A percentile compares a stretch with the other conserved stretches of the same genome.
Conservation (phyloP, 2,888 invertebrate species). For the Drosophila tanythrix region DNA sequence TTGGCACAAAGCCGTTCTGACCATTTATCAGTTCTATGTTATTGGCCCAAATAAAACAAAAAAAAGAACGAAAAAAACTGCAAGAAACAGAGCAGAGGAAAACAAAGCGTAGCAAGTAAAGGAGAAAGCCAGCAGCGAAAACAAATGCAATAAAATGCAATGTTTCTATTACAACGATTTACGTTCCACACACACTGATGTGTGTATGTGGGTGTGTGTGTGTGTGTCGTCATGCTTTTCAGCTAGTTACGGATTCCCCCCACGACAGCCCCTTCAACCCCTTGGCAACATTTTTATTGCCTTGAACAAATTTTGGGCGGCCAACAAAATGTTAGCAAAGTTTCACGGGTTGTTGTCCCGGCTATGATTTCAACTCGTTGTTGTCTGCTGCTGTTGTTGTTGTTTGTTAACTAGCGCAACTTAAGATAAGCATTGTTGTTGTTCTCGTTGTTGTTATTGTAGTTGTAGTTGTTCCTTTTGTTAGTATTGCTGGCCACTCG, state of each 20-base stretch:
- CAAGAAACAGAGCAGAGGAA: constrained; percentile 8
- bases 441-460: constrained; percentile 11
- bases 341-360: constrained; percentile 67
- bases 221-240: constrained; percentile 24
- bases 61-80: neutral
- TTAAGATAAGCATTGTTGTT: constrained; percentile 61
- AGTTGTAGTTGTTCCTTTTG: constrained; percentile 3
- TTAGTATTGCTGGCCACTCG: constrained; percentile 30
- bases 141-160: constrained; percentile 81
- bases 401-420: constrained; percentile 66
- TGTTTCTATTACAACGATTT: constrained; percentile 81
- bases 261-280: neutral
- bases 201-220: constrained; percentile 14
- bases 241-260: neutral
- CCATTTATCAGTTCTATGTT: constrained; percentile 78
- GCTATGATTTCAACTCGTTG: constrained; percentile 34
- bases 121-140: constrained; percentile 46
- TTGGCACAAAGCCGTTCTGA: constrained; percentile 74
- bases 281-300: constrained; percentile 75
- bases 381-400: constrained; percentile 25
- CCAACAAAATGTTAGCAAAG: constrained; percentile 69
- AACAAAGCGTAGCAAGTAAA: constrained; percentile 27
- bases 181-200: constrained; percentile 54
- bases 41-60: constrained; percentile 63
- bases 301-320: constrained; percentile 56